Evolutionary conservation across 2,797 vertebrate genomes (phyloP).

Genomic region (Coilia nasus): DNA sequence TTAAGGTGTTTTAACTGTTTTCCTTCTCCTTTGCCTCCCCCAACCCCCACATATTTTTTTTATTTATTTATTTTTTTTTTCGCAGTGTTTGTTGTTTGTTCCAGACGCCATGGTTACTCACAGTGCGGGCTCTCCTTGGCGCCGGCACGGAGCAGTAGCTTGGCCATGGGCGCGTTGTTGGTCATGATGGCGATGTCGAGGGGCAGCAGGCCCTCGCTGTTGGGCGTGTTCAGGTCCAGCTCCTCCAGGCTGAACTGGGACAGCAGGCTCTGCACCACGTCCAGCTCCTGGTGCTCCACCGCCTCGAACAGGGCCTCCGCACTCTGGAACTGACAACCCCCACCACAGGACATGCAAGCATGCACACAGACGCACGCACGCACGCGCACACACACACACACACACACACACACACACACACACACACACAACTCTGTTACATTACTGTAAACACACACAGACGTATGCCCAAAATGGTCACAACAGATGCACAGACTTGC

Average conservation of each 20-base stretch:
- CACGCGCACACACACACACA: neutral
- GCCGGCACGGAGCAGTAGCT: constrained; percentile 82
- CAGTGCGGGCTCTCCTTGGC: constrained; percentile 93
- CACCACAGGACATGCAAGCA: too few relatives aligned
- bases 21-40: neutral
- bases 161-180: constrained; percentile 90
- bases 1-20: constrained; percentile 20
- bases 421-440: too few relatives aligned
- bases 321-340: constrained; percentile 80
- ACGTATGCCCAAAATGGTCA: neutral
- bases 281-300: constrained; percentile 89
- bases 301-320: constrained; percentile 88
- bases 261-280: constrained; percentile 85
- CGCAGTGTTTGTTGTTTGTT: constrained; percentile 13
- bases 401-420: too few relatives aligned
- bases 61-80: neutral
- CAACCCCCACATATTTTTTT: neutral
- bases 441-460: neutral
- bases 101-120: constrained; percentile 70
- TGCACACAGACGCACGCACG: neutral
- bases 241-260: constrained; percentile 88
- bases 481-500: too few relatives aligned
- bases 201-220: constrained; percentile 90
- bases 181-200: constrained; percentile 93
- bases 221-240: constrained; percentile 91